Conservation (phyloP, 1,140 invertebrate species). For the Lucilia sericata region DNA sequence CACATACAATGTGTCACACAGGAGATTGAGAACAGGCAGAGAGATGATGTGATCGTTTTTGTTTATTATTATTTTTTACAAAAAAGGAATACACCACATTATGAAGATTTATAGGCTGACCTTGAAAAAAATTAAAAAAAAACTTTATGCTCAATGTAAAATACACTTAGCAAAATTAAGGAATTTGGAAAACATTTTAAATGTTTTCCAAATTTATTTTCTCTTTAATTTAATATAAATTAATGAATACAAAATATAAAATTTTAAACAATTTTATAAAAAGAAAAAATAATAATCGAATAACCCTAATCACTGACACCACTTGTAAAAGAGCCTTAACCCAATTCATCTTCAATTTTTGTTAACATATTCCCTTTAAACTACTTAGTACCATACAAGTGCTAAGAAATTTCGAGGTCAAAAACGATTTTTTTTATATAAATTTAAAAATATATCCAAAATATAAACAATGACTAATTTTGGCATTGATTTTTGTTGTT, state of each 20-base stretch:
- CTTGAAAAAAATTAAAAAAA: not conserved
- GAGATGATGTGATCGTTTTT: not conserved
- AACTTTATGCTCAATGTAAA: not conserved
- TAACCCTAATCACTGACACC: too few relatives aligned
- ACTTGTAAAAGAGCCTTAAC: not conserved
- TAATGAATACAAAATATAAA: too few relatives aligned
- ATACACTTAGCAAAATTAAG: too few relatives aligned
- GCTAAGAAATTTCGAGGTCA: not conserved
- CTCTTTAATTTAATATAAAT: too few relatives aligned
- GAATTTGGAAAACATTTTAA: too few relatives aligned
- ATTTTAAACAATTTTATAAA: too few relatives aligned
- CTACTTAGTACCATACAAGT: not conserved
- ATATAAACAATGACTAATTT: conserved; percentile 42
- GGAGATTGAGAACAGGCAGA: not conserved
- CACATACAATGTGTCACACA: not conserved
- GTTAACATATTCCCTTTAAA: not conserved
- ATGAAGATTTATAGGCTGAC: conserved; percentile 13
- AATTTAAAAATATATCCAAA: conserved; percentile 32
- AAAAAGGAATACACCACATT: too few relatives aligned
- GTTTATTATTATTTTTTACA: not conserved
- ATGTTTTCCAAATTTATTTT: too few relatives aligned
- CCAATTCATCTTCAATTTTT: not conserved
- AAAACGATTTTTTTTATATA: not conserved
- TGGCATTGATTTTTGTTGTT: conserved; percentile 31
- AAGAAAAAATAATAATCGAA: too few relatives aligned